Evolutionary conservation across 2,113 vertebrate species (phyloP).

Genomic region (Lipophrys pholis): DNA sequence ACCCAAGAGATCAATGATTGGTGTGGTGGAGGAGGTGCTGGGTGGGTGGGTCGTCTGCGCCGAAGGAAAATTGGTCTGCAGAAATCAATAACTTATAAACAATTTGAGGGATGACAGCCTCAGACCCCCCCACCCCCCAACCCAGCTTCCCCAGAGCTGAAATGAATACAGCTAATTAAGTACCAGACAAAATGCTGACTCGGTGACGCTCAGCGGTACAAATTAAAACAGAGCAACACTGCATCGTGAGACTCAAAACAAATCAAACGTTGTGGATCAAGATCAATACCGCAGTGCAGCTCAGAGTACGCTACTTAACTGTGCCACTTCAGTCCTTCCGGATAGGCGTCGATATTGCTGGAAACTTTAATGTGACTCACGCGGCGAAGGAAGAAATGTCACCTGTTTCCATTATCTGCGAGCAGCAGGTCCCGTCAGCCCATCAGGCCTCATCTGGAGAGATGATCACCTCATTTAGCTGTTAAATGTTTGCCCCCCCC

Average conservation of each 20-base stretch:
- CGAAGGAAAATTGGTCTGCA: conserved; percentile 58
- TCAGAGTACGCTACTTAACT: neutral
- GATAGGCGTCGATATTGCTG: neutral
- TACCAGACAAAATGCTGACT: conserved; percentile 47
- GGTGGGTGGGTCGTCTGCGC: conserved; percentile 24
- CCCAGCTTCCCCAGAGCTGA: conserved; percentile 16
- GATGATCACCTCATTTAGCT: too few species aligned
- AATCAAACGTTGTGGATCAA: conserved; percentile 36
- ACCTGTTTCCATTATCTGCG: neutral
- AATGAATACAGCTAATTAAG: conserved; percentile 69
- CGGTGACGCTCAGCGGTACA: neutral
- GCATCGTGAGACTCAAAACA: conserved; percentile 9
- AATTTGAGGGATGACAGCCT: conserved; percentile 45
- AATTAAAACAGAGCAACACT: conserved; percentile 35
- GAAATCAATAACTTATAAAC: conserved; percentile 68
- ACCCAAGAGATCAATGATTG: conserved; percentile 60
- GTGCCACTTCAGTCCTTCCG: conserved; percentile 22
- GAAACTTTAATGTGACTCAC: conserved; percentile 22
- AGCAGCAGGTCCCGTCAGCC: conserved; percentile 7
- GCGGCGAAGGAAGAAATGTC: neutral
- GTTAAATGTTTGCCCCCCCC: too few species aligned
- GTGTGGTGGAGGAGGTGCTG: neutral
- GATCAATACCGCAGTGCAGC: conserved; percentile 14
- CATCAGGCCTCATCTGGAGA: conserved; percentile 10
- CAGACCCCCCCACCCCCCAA: neutral